Base-by-base conservation (phyloP, 2,113 vertebrate species). In the Aptenodytes patagonicus region DNA sequence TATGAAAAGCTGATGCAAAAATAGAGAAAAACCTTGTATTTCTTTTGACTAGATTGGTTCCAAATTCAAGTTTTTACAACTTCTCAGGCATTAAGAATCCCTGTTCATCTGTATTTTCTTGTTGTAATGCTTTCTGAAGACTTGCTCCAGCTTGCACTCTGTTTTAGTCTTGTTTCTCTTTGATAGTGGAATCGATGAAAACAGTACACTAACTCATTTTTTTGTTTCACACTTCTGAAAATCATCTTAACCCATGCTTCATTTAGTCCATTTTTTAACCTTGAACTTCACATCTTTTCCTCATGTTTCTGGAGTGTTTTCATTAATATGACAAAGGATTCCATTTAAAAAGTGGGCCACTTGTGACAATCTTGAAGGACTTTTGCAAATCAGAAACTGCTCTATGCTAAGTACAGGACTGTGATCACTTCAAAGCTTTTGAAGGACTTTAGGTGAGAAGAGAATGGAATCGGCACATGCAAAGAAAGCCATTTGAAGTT, bases 361-460 rank as follows among this genome's bases (percentile, higher is more conserved):
- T 89, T 82, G 42, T 79, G 51, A 88, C 40, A 47, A 6, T 64
- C 79, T 79, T 87, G 89, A 96, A 97, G 94, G 76, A 83, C 75
- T 95, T 96, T 58, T 73, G 83, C 72, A 89, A 94, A 96, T 75
- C 69, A 78, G 92, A 96, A 97, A 78, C n/a, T 51, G 57, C 62
- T 96, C 89, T 78, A 9, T 83, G 91, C 79, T 81, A 80, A 96
- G 83, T 62, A 81, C 25, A 78, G 71, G 55, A 94, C 77, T 94
- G 54, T 6, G 57, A 96, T 91, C 85, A 96, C 97, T 98, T 97
- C 92, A 96, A 88, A 96, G 90, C 28, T 60, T 96, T 83, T 96
- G 86, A 95, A 98, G 91, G 78, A 76, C 90, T 90, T 83, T 15
- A 89, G 81, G 84, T 91, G 95, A 95, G 78, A 85, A 91, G 32